Conservation (phyloP, 2,113 vertebrate species). For the Solea senegalensis region DNA sequence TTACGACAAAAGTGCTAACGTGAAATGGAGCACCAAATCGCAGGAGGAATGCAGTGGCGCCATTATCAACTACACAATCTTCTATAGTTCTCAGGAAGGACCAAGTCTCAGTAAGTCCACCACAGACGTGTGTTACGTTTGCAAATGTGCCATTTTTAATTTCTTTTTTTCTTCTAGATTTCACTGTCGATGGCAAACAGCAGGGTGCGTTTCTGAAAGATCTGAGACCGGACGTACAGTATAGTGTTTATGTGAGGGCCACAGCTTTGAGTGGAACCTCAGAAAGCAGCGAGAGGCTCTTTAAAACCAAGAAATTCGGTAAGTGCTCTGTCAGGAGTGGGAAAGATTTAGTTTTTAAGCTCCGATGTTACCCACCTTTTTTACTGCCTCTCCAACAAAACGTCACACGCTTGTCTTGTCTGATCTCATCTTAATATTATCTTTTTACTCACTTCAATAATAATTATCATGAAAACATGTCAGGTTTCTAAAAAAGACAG, state of each 20-base stretch:
- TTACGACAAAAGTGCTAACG: slow-evolving; percentile 21
- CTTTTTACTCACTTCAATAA: too few relatives aligned
- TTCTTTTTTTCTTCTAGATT: slow-evolving; percentile 70
- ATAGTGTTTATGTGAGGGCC: slow-evolving; percentile 79
- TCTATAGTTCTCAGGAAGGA: slow-evolving; percentile 6
- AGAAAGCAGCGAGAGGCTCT: slow-evolving; percentile 64
- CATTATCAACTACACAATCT: slow-evolving; percentile 44
- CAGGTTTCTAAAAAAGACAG: too few relatives aligned
- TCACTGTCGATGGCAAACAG: slow-evolving; percentile 69
- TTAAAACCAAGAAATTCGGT: slow-evolving; percentile 84
- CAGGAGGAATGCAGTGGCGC: slow-evolving; percentile 45
- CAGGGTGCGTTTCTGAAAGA: slow-evolving; percentile 69
- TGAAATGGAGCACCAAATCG: slow-evolving; percentile 49
- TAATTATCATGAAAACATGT: too few relatives aligned
- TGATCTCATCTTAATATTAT: too few relatives aligned
- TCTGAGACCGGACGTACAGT: slow-evolving; percentile 79
- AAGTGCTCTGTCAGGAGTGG: slow-evolving; percentile 46
- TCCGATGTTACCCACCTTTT: background rate
- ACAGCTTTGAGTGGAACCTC: slow-evolving; percentile 74
- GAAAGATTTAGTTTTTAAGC: background rate
- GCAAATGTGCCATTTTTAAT: background rate
- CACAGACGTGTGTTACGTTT: background rate
- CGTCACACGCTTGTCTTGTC: too few relatives aligned
- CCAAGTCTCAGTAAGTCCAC: slow-evolving; percentile 43
- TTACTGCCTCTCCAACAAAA: too few relatives aligned